Evolutionary conservation across 2,113 vertebrate genomes (phyloP), one percentile per base, ranked within the genome.

Genomic region (Myocastor coypus): DNA sequence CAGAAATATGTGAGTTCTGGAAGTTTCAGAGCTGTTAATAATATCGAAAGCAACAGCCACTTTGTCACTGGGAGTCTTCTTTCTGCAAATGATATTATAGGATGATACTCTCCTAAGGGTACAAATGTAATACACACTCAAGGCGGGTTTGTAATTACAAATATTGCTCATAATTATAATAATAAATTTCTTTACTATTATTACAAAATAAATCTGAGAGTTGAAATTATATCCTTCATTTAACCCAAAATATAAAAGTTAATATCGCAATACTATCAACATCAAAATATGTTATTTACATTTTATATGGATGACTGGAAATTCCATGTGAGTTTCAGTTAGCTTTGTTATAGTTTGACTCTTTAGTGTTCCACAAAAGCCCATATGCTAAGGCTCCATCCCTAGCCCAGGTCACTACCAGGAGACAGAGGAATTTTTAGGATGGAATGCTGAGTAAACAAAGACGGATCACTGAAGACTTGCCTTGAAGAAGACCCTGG

Each of bases 301-400:
- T 64, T 92, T 88, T 68, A 28, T 32, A 61, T 6, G 64, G 87
- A 52, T 11, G 26, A 64, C 61, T 59, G 28, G 24, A 92, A 95
- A 91, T 61, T 78, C 34, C 32, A 28, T 69, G 52, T 71, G 26
- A 61, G 37, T 94, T 80, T 95, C 30, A 93, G 9, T 73, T 63
- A 55, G 1, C 4, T 68, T 59, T 28, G 22, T 61, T 19, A 28
- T 19, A 9, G 0, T 32, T 77, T 77, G 28, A 2, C n/a, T 11
- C 30, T n/a, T 87, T 81, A 61, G 37, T 50, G 1, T 26, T 9
- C 37, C 40, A 34, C 1, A 34, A 34, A 17, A 7, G 5, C 2
- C 40, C 4, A 30, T 69, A n/a, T n/a, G 0, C 1, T 50, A 78
- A 46, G 2, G 9, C 12, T 68, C 19, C 10, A 4, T 46, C 28